Percentiles rank a stretch among this genome's conserved stretches.
Evolutionary conservation across 35 echinoderm and acorn worm genomes (phyloP).

Genomic region (Lytechinus pictus): DNA sequence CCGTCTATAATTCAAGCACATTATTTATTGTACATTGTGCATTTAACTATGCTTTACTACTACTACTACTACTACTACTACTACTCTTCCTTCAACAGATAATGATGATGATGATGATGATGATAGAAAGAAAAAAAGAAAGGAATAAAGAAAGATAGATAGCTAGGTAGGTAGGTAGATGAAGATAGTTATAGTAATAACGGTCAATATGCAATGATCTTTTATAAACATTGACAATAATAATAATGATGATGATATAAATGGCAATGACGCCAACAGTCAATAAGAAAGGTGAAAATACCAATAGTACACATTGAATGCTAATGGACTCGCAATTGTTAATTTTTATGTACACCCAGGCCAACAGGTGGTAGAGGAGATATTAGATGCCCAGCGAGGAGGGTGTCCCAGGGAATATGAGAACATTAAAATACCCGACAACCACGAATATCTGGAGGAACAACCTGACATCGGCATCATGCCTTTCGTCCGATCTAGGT

Average conservation of each 20-base stretch:
- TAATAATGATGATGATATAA: too few relatives aligned
- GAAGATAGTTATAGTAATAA: not conserved
- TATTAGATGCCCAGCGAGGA: constrained; percentile 91
- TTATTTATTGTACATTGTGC: too few relatives aligned
- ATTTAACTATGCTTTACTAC: too few relatives aligned
- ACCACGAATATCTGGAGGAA: constrained; percentile 55
- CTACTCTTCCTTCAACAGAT: too few relatives aligned
- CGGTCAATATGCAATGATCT: not conserved
- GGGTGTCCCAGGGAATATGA: constrained; percentile 96
- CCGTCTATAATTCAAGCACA: too few relatives aligned
- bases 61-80: too few relatives aligned
- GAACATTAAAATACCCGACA: constrained; percentile 75
- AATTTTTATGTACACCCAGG: constrained; percentile 28
- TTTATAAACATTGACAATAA: too few relatives aligned
- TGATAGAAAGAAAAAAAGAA: not conserved
- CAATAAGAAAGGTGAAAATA: too few relatives aligned
- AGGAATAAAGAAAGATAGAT: not conserved
- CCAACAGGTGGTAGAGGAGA: constrained; percentile 99
- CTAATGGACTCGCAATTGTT: too few relatives aligned
- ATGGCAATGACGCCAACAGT: too few relatives aligned
- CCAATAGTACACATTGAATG: too few relatives aligned
- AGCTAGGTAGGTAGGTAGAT: not conserved
- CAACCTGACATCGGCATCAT: constrained; percentile 53
- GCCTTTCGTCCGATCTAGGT: constrained; percentile 83
- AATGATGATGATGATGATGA: too few relatives aligned